Evolutionary conservation across 2,113 vertebrate species (phyloP), one percentile per base, ranked within the genome.

Genomic region (Heliornis fulica): DNA sequence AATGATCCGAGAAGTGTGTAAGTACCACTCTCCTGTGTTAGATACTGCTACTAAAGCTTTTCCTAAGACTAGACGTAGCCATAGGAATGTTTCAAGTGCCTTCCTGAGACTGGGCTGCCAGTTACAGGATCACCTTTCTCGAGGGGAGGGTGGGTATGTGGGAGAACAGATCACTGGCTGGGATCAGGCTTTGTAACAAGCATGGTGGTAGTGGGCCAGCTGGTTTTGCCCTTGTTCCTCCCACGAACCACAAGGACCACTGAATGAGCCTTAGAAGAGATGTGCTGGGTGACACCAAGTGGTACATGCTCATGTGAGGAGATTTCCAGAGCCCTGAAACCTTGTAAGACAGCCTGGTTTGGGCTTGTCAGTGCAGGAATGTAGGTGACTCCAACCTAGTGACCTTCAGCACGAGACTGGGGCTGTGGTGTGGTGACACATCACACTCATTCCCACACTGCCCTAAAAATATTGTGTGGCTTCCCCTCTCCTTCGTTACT

Each of bases 81-180:
- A 9, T 8, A 51, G 34, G 32, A 36, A 2, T 9, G 34, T 13
- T 11, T 60, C 3, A 93, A 96, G 96, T 97, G 97, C 96, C 97
- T 97, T 97, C 59, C 38, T 60, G 59, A 77, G 76, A 45, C 17
- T 7, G 17, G 71, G 40, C 32, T 83, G 72, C 87, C 91, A 71
- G 87, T 53, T 41, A 6, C 20, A 45, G 60, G 34, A 14, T 61
- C 48, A 36, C 17, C 32, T 31, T 38, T 18, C 18, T 18, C 15
- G 56, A 20, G 11, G 48, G 45, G 23, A 78, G 56, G 18, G 9
- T n/a, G n/a, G n/a, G n/a, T n/a, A 2, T 2, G 36, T 18, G 57
- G 48, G 10, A 28, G 9, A 36, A 9, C 15, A 0, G 38, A 5
- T 29, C n/a, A 1, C 32, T 16, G 10, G 10, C 29, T 78, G 18